Evolutionary conservation across 2,113 vertebrate species (phyloP).

Genomic region (Pelodiscus sinensis): DNA sequence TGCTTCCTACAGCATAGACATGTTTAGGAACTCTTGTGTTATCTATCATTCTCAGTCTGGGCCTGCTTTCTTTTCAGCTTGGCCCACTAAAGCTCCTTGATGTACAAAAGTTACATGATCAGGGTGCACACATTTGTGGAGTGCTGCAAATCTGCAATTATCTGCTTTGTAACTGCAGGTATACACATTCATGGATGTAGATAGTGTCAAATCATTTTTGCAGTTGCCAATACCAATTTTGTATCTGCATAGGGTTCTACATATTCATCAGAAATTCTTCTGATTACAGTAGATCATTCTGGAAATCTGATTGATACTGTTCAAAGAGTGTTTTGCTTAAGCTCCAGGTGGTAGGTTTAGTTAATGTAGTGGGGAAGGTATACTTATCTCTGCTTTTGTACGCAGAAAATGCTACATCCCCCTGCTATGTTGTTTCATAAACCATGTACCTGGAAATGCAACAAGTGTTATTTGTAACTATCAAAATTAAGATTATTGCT

Average conservation of each 20-base stretch:
- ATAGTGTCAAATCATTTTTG: too few species aligned
- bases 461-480: constrained; percentile 5
- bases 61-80: background rate
- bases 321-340: background rate
- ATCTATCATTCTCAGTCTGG: background rate
- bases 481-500: background rate
- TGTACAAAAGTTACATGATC: background rate
- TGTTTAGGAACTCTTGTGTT: background rate
- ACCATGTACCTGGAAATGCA: constrained; percentile 49
- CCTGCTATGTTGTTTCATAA: background rate
- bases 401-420: constrained; percentile 27
- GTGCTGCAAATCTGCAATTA: too few species aligned
- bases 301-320: background rate
- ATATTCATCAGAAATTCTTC: background rate
- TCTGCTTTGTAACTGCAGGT: too few species aligned
- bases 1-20: background rate
- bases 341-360: background rate
- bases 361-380: too few species aligned
- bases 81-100: background rate
- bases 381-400: background rate
- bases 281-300: background rate
- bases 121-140: background rate
- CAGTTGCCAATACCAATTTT: too few species aligned
- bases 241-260: background rate
- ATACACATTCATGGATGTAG: too few species aligned